A percentile compares a stretch with the other conserved stretches of the same genome.
Conservation (phyloP, 2,888 invertebrate species). For the Eudemis profundana region DNA sequence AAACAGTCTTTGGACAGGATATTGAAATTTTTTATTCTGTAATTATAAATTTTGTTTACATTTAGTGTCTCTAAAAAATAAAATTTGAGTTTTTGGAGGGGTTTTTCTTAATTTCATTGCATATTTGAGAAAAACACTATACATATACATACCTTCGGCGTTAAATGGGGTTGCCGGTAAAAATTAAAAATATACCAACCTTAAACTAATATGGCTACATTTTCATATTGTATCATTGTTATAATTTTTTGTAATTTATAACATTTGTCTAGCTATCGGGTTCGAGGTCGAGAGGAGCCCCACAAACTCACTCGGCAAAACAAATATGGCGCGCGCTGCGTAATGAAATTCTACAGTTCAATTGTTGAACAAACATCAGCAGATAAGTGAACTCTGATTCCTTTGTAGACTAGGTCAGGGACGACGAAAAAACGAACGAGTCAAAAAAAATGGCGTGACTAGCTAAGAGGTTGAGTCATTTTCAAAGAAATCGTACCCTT, state of each 20-base stretch:
- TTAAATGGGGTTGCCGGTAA: too few relatives aligned
- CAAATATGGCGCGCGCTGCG: conserved; percentile 35
- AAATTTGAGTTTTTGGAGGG: too few relatives aligned
- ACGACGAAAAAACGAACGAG: background rate
- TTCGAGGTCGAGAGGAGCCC: background rate
- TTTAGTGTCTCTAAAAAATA: too few relatives aligned
- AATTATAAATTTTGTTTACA: too few relatives aligned
- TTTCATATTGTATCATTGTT: background rate
- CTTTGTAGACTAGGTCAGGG: conserved; percentile 15
- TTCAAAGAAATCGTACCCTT: too few relatives aligned
- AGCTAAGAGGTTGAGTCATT: too few relatives aligned
- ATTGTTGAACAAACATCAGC: conserved; percentile 33
- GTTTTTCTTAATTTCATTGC: too few relatives aligned
- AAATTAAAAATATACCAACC: too few relatives aligned
- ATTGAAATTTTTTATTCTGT: too few relatives aligned
- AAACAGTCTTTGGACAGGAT: too few relatives aligned
- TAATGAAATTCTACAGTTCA: conserved; percentile 44
- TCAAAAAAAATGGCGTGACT: background rate
- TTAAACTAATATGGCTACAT: background rate
- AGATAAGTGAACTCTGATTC: conserved; percentile 20
- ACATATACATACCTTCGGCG: too few relatives aligned
- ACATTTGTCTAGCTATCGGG: conserved; percentile 22
- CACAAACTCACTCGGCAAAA: conserved; percentile 36
- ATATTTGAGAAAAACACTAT: too few relatives aligned
- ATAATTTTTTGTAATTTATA: background rate